Percentiles rank a stretch among this genome's conserved stretches.
These are phyloP conservation scores for Plagodis dolabraria DNA, from an alignment of 2,888 invertebrate species.

Conservation along the genomic window DNA sequence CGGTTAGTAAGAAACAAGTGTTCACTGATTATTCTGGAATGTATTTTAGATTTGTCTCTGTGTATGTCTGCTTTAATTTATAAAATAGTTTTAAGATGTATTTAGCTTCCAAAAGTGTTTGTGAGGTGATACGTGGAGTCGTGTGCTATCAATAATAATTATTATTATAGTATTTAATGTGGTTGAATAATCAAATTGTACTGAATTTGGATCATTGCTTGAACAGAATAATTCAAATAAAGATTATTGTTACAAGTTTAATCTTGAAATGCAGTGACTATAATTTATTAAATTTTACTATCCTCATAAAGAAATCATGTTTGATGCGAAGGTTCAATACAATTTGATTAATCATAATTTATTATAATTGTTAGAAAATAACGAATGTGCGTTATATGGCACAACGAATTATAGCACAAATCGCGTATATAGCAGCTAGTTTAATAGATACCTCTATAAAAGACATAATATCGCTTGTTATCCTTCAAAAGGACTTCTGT, in stretches of 20 bases:
- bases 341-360: constrained; percentile 53
- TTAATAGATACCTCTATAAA: constrained; percentile 71
- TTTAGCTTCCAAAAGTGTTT: constrained; percentile 57
- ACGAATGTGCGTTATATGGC: constrained; percentile 56
- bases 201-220: no score
- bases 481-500: constrained; percentile 79
- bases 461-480: constrained; percentile 80
- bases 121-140: constrained; percentile 51
- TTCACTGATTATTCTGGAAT: constrained; percentile 31
- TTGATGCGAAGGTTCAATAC: constrained; percentile 20
- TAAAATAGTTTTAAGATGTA: constrained; percentile 51
- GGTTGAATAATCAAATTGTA: constrained; percentile 31
- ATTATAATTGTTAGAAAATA: constrained; percentile 44
- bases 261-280: neutral
- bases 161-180: constrained; percentile 33
- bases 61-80: constrained; percentile 38
- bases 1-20: constrained; percentile 34
- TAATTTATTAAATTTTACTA: no score
- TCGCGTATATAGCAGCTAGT: constrained; percentile 62
- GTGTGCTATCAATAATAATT: constrained; percentile 57
- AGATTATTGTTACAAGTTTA: constrained; percentile 5
- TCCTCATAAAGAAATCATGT: no score
- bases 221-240: neutral
- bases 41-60: constrained; percentile 25
- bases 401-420: constrained; percentile 71